Evolutionary conservation across 2,113 vertebrate species (phyloP), one percentile per base, ranked within the genome.

Genomic region (Tetraodon nigroviridis): DNA sequence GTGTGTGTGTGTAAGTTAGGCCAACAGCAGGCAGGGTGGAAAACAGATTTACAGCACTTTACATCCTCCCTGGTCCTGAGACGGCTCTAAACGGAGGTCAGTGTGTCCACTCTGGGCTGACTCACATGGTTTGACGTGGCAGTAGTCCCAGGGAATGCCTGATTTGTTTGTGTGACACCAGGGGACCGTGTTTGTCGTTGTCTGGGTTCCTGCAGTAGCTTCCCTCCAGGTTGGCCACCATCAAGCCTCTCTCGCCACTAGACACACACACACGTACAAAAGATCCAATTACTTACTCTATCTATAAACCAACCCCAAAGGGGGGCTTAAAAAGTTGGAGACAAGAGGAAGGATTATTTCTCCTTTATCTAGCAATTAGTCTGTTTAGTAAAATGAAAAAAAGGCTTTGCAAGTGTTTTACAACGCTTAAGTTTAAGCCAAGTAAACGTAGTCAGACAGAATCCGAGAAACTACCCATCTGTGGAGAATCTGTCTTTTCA

Each of bases 131-230:
- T 93, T 94, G 73, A 96, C 88, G 56, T 85, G 85, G 65, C 97
- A 99, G 80, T 99, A 99, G 88, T 99, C 97, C 97, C 97, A 99
- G 49, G 92, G 92, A 79, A 96, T 64, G 0, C 91, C 89, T 62
- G 94, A 92, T 82, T 92, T 92, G 76, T 93, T 94, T 19, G 95
- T 97, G 80, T 95, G 94, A 84, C 97, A 99, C 97, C 97, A 99
- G 45, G 93, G 93, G 96, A n/a, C 97, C 97, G 3, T 99, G 95
- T 68, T 93, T 94, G 88, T 99, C 96, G 53, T 93, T 92, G 63
- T 98, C 97, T 29, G 96, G 97, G 84, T 98, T 99, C 72, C 97
- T 92, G 80, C 97, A 99, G 86, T 91, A 94, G 87, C 91, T 96
- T 79, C 87, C 92, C 77, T 93, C 93, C 79, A 95, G 82, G 67